A percentile compares a stretch with the other conserved stretches of the same genome.
Conservation (phyloP, 2,797 vertebrate genomes). For the Remorina albescens region DNA sequence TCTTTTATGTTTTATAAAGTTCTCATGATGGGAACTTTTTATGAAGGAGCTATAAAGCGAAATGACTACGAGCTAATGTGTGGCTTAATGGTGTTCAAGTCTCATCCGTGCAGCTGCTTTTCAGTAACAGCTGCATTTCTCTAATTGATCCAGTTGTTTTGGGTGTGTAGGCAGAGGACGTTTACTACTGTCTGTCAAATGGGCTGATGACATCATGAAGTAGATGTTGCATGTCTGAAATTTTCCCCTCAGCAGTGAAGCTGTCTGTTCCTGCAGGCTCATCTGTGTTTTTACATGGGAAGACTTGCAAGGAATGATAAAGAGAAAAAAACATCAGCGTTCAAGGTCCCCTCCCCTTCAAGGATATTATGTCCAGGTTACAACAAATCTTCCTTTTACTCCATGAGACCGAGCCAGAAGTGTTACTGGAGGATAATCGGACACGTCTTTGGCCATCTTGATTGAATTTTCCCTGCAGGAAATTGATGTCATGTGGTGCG, state of each 20-base stretch:
- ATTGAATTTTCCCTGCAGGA: slow-evolving; percentile 75
- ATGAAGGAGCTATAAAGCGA: not conserved
- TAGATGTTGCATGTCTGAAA: not conserved
- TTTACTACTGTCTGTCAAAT: slow-evolving; percentile 1
- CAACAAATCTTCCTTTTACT: not conserved
- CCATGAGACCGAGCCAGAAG: slow-evolving; percentile 3
- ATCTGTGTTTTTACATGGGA: not conserved
- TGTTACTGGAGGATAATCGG: slow-evolving; percentile 44
- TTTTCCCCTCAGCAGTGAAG: not conserved
- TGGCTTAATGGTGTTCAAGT: not conserved
- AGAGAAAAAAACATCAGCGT: not conserved
- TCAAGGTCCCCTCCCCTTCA: not conserved
- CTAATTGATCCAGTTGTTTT: slow-evolving; percentile 2
- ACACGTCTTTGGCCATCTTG: slow-evolving; percentile 65
- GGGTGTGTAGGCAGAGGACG: not conserved
- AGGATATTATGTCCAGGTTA: slow-evolving; percentile 3
- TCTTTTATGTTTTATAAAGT: slow-evolving; percentile 4
- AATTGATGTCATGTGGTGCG: slow-evolving; percentile 70
- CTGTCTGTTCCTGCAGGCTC: not conserved
- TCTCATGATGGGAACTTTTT: slow-evolving; percentile 1
- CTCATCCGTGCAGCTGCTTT: slow-evolving; percentile 17
- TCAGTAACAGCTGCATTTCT: slow-evolving; percentile 21
- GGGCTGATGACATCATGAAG: not conserved
- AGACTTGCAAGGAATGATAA: not conserved
- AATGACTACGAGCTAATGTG: not conserved